These are phyloP conservation scores for Lasioglossum pauxillum DNA, from an alignment of 2,888 invertebrate genomes.

Conservation along the genomic window DNA sequence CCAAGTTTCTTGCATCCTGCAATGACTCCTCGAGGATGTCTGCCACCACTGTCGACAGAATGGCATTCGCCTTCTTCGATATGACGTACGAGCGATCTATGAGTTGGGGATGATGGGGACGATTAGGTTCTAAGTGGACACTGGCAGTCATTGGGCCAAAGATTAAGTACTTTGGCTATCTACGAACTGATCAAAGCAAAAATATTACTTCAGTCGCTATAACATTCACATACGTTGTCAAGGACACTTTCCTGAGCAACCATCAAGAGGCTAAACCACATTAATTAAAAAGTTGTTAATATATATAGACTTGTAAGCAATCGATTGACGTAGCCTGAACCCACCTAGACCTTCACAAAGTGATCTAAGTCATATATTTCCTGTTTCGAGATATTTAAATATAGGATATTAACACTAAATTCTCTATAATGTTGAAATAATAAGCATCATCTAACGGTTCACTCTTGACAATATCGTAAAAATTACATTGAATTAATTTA, in stretches of 20 bases:
- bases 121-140: neutral
- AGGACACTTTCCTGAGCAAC: neutral
- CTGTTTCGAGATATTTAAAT: too few species aligned
- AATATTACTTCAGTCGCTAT: too few species aligned
- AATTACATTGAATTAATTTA: too few species aligned
- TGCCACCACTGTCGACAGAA: slow-evolving; percentile 78
- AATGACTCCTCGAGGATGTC: slow-evolving; percentile 81
- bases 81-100: slow-evolving; percentile 75
- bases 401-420: too few species aligned
- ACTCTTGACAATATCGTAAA: too few species aligned
- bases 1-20: slow-evolving; percentile 79
- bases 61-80: slow-evolving; percentile 76
- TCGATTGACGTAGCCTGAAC: too few species aligned
- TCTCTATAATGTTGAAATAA: too few species aligned
- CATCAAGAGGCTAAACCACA: neutral
- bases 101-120: neutral
- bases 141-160: neutral
- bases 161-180: neutral
- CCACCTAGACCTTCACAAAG: too few species aligned
- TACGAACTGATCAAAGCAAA: neutral
- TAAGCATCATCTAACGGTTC: too few species aligned
- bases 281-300: neutral
- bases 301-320: too few species aligned
- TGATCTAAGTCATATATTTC: too few species aligned
- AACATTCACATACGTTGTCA: too few species aligned